Evolutionary conservation across 2,113 vertebrate species (phyloP), one percentile per base, ranked within the genome.

Genomic region (Mus spicilegus): DNA sequence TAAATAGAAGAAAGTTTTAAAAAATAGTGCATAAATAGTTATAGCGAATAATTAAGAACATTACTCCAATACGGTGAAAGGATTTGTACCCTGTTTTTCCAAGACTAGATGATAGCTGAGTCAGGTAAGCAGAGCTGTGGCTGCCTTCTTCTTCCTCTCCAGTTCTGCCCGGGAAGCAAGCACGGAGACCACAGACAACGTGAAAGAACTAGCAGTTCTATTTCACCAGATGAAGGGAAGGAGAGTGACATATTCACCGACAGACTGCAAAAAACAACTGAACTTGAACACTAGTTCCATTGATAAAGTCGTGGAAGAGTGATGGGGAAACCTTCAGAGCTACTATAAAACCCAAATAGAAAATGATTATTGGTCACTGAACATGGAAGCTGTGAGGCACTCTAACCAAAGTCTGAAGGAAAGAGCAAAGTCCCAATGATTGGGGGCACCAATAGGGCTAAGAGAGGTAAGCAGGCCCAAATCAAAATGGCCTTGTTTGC

Each of bases 11-110:
- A 84, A 72, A 90, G 33, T 63, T 63, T 70, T 88, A 95, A n/a
- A n/a, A 94, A 42, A 63, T 72, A 86, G 30, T 84, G 81, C 30
- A 56, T 69, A 77, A 90, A 70, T 91, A 89, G 87, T 86, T 92
- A 6, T 76, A 78, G 24, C 13, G 65, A 86, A 77, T 0, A 33
- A 78, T 33, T 11, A 46, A 67, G 51, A 73, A 85, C 75, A 16
- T 87, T 51, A 14, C 20, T 96, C 54, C 65, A 90, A 76, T 84
- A 81, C 91, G 73, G 51, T 76, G 19, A 87, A 95, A 84, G 4
- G 13, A 93, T 33, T 20, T 58, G 36, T 73, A 36, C 0, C 2
- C 4, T 39, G 49, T 12, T 42, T 96, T 95, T 78, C 70, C 67
- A 56, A 88, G 46, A 73, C 81, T 7, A 84, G 70, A 73, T 17